These are phyloP conservation scores for Anthoptus insignis DNA, from an alignment of 2,888 invertebrate genomes.

Conservation along the genomic window DNA sequence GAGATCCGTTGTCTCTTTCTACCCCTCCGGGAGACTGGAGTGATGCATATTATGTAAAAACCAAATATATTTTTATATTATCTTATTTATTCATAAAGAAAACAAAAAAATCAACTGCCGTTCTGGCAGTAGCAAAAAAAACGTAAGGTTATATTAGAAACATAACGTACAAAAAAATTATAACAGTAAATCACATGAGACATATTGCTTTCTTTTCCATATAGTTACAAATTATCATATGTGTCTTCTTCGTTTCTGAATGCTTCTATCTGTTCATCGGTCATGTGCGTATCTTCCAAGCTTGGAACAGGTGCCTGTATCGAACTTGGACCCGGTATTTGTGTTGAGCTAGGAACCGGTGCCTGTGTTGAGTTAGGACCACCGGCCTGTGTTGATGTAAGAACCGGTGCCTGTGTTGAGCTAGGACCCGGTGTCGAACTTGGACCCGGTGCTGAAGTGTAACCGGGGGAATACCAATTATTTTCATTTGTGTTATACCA, in stretches of 20 bases:
- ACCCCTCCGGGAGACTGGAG: constrained; percentile 22
- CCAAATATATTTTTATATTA: not conserved
- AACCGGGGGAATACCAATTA: constrained; percentile 26
- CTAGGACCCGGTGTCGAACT: constrained; percentile 26
- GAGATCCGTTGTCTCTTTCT: constrained; percentile 25
- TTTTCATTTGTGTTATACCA: constrained; percentile 27
- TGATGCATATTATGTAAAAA: constrained; percentile 24
- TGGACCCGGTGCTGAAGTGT: too few species aligned
- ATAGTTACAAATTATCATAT: constrained; percentile 24
- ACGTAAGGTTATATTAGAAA: constrained; percentile 27
- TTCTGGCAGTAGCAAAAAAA: constrained; percentile 25
- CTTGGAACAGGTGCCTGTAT: constrained; percentile 22
- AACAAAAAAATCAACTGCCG: constrained; percentile 23
- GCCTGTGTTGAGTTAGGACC: too few species aligned
- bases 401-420: constrained; percentile 27
- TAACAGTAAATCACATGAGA: constrained; percentile 27
- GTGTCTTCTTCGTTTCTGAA: constrained; percentile 27
- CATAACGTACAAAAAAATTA: constrained; percentile 26
- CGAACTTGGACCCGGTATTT: constrained; percentile 14
- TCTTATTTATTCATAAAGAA: constrained; percentile 24
- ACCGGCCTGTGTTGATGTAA: too few species aligned
- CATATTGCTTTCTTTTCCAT: too few species aligned
- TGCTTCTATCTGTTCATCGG: constrained; percentile 27
- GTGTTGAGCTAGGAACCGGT: constrained; percentile 21
- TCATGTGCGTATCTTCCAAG: constrained; percentile 25